Conservation (phyloP, 2,888 invertebrate species). For the Ecdyonurus torrentis region DNA sequence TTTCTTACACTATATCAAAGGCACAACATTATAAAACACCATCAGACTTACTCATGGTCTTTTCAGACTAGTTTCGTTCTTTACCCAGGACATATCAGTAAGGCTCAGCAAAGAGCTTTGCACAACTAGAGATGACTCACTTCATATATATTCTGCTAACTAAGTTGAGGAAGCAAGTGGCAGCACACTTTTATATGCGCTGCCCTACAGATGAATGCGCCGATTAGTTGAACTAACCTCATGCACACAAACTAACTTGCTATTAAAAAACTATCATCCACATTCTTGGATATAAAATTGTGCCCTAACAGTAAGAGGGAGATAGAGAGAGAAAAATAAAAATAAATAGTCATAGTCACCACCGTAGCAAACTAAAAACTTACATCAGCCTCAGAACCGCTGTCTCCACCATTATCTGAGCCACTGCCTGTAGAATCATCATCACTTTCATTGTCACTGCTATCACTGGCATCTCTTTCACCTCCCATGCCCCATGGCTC, state of each 20-base stretch:
- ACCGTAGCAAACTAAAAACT: neutral
- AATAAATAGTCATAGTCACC: neutral
- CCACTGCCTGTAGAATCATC: conserved; percentile 28
- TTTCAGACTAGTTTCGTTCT: too few relatives aligned
- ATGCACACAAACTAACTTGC: neutral
- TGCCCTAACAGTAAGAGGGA: neutral
- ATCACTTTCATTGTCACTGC: conserved; percentile 21
- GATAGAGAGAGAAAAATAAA: neutral
- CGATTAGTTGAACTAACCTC: neutral
- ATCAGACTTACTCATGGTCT: too few relatives aligned
- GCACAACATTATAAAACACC: too few relatives aligned
- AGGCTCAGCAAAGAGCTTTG: too few relatives aligned
- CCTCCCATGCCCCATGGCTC: conserved; percentile 9
- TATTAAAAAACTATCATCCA: neutral
- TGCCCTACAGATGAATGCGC: too few relatives aligned
- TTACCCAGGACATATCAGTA: too few relatives aligned
- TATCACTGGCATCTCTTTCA: conserved; percentile 10
- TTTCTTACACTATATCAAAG: too few relatives aligned
- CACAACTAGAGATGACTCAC: too few relatives aligned
- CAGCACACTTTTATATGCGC: too few relatives aligned
- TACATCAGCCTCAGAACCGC: conserved; percentile 23
- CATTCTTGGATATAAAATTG: neutral
- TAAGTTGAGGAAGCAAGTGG: too few relatives aligned
- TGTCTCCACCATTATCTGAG: conserved; percentile 26
- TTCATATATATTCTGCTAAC: too few relatives aligned